phyloP scores from a whole-genome alignment of 1,140 invertebrate genomes.

The Drosophila seguyi region DNA sequence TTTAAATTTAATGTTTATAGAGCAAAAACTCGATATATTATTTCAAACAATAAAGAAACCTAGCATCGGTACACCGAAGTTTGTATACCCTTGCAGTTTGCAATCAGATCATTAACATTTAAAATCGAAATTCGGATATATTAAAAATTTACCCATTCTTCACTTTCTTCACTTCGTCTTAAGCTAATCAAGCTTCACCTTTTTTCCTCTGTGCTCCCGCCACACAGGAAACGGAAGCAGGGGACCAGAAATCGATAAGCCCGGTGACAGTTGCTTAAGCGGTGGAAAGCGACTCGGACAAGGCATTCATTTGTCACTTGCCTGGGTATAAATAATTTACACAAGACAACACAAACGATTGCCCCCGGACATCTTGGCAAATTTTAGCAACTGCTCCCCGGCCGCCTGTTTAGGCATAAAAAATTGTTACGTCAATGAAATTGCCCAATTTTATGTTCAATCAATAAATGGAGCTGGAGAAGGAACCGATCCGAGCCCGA shows the following conservation, averaged over 20 bases:
- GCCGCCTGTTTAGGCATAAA: constrained; percentile 58
- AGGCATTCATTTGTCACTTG: constrained; percentile 76
- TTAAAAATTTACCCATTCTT: no score
- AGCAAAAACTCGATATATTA: background rate
- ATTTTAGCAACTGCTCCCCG: constrained; percentile 61
- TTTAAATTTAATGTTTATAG: background rate
- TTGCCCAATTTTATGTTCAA: constrained; percentile 82
- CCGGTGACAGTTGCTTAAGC: constrained; percentile 68
- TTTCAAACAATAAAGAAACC: no score
- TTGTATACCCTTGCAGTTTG: no score
- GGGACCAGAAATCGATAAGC: constrained; percentile 13
- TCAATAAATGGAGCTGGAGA: constrained; percentile 69
- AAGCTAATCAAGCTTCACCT: background rate
- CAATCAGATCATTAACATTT: no score
- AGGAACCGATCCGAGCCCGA: background rate
- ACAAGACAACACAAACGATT: constrained; percentile 45
- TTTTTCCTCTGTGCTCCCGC: background rate
- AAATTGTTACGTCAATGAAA: constrained; percentile 77
- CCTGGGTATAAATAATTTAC: constrained; percentile 72
- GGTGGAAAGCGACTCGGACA: constrained; percentile 29
- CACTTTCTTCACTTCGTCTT: no score
- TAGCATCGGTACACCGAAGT: no score
- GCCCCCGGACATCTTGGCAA: constrained; percentile 21
- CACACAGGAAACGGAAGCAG: constrained; percentile 4
- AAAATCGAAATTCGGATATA: no score